These are phyloP conservation scores for Pterocles burchelli DNA, from an alignment of 2,113 vertebrate species.

Conservation along the genomic window DNA sequence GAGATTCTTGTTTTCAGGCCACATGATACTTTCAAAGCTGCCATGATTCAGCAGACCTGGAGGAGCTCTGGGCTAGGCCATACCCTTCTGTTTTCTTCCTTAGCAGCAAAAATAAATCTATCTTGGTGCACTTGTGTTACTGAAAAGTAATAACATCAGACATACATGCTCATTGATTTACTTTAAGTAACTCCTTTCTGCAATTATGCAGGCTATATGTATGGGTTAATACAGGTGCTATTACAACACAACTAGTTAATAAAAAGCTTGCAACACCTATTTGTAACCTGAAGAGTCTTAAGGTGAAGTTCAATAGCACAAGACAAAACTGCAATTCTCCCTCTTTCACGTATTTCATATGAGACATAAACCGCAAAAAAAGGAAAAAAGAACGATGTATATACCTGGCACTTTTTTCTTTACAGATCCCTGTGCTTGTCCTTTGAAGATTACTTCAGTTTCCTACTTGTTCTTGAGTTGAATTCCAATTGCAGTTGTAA, in stretches of 20 bases:
- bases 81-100: not conserved
- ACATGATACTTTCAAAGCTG: not conserved
- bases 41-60: not conserved
- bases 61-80: not conserved
- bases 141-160: not conserved
- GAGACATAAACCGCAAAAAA: not conserved
- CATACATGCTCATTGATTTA: not conserved
- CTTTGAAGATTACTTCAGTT: not conserved
- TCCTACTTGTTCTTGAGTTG: not conserved
- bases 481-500: not conserved
- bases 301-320: not conserved
- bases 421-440: not conserved
- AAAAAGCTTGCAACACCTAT: not conserved
- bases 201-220: not conserved
- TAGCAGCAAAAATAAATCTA: not conserved
- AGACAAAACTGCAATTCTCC: not conserved
- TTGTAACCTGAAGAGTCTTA: not conserved
- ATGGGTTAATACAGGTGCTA: not conserved
- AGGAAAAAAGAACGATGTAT: not conserved
- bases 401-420: not conserved
- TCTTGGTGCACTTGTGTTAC: not conserved
- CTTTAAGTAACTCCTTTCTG: slow-evolving; percentile 4
- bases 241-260: not conserved
- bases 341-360: not conserved
- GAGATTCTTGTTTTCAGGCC: not conserved